Evolutionary conservation across 2,888 invertebrate species (phyloP), one percentile per base, ranked within the genome.

Genomic region (Digitonthophagus gazella): DNA sequence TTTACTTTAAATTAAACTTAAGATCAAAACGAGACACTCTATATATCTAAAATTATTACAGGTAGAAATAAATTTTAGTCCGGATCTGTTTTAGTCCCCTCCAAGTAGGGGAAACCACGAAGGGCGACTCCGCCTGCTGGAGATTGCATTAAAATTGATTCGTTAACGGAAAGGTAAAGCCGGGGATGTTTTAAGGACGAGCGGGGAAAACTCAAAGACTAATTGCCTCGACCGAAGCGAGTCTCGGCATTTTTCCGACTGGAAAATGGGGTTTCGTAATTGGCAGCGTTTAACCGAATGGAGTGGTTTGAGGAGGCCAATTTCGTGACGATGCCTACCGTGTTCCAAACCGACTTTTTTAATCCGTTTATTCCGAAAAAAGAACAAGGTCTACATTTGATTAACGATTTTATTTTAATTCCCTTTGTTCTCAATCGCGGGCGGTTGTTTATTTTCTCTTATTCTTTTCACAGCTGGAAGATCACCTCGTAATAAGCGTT

Each of bases 61-160:
- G 28, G 28, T 8, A 8, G 11, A 44, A 44, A 44, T 44, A 44
- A 44, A 11, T 8, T 44, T 44, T 44, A 44, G 28, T 44, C 28
- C 28, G 28, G 28, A 11, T 44, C 28, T 19, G 61, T 61, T 18
- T 14, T 14, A 61, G 4, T 61, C 18, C n/a, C 61, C 61, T 16
- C n/a, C n/a, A 19, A 16, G 16, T 61, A 19, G 20, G 18, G 61
- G 18, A 19, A 61, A 19, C 19, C 61, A 61, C 61, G 61, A 18
- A 18, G 58, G 61, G 18, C 61, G 18, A 20, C 18, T 19, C 61
- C 61, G 18, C 61, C 18, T 18, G 15, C 57, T 19, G 18, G 19
- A 19, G 61, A 61, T 61, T 61, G 61, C 61, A 20, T 61, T 61
- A 20, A 61, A 61, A 61, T 61, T 61, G 61, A 61, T 61, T 61